A percentile compares a stretch with the other conserved stretches of the same genome.
Evolutionary conservation across 92 coral and sea anemone species (phyloP).

Genomic region (Porites rus): DNA sequence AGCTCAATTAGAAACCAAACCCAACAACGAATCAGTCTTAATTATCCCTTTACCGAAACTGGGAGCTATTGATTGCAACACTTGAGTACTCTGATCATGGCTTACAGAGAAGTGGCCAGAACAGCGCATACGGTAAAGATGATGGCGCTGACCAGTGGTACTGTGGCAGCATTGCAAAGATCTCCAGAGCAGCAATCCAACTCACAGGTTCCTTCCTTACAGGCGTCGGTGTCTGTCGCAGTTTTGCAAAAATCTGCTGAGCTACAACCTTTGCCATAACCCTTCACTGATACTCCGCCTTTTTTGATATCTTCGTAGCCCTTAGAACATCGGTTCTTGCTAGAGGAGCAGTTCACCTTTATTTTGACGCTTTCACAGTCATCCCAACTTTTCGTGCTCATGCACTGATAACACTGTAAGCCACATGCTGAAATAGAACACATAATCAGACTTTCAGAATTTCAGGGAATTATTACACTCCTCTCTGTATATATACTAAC

Average conservation of each 20-base stretch:
- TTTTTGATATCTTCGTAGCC: not conserved
- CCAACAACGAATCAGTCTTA: too few species aligned
- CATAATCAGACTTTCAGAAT: too few species aligned
- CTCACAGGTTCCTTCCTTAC: slow-evolving; percentile 39
- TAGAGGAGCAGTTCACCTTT: slow-evolving; percentile 14
- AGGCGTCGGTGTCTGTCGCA: slow-evolving; percentile 18
- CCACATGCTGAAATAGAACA: not conserved
- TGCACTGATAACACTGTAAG: slow-evolving; percentile 23
- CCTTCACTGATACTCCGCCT: slow-evolving; percentile 16
- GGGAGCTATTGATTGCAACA: too few species aligned
- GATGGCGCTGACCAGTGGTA: slow-evolving; percentile 38
- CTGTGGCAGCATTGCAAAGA: slow-evolving; percentile 44
- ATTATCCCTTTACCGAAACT: too few species aligned
- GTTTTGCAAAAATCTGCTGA: slow-evolving; percentile 39
- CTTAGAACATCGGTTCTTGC: slow-evolving; percentile 53
- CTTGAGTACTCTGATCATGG: too few species aligned
- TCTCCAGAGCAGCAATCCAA: slow-evolving; percentile 49
- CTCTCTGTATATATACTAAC: too few species aligned
- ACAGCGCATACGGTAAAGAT: slow-evolving; percentile 32
- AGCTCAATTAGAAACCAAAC: too few species aligned
- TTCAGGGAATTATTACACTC: too few species aligned
- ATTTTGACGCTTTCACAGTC: slow-evolving; percentile 33
- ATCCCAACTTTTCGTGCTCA: too few species aligned
- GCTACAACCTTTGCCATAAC: slow-evolving; percentile 29
- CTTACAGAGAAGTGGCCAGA: not conserved